These are phyloP conservation scores for Centropristis striata DNA, from an alignment of 2,113 vertebrate species.

Conservation along the genomic window DNA sequence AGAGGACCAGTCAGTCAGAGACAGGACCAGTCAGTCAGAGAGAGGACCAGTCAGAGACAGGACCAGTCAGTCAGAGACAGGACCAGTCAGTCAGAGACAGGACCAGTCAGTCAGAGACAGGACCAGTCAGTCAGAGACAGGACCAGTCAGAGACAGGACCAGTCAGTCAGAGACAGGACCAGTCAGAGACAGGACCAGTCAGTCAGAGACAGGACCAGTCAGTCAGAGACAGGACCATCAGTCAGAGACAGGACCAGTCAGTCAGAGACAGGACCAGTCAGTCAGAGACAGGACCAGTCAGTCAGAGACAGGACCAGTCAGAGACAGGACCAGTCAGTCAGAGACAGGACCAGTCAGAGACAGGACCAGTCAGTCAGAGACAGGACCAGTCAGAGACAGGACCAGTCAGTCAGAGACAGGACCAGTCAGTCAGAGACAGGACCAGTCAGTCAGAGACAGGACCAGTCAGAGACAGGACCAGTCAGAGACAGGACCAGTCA, in stretches of 20 bases:
- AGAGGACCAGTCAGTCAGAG: neutral
- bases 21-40: no score
- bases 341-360: no score
- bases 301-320: no score
- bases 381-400: conserved; percentile 85
- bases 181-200: no score
- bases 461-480: neutral
- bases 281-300: neutral
- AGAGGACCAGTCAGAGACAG: no score
- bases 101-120: no score
- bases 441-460: no score
- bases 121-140: neutral
- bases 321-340: neutral
- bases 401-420: conserved; percentile 93
- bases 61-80: neutral
- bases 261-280: no score
- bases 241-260: neutral
- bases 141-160: conserved; percentile 88
- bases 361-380: neutral
- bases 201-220: neutral
- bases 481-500: conserved; percentile 93
- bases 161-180: no score
- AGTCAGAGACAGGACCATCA: no score
- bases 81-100: neutral
- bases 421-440: neutral